These are phyloP conservation scores for Chirona hameri DNA, from an alignment of 2,888 invertebrate species.

Conservation along the genomic window DNA sequence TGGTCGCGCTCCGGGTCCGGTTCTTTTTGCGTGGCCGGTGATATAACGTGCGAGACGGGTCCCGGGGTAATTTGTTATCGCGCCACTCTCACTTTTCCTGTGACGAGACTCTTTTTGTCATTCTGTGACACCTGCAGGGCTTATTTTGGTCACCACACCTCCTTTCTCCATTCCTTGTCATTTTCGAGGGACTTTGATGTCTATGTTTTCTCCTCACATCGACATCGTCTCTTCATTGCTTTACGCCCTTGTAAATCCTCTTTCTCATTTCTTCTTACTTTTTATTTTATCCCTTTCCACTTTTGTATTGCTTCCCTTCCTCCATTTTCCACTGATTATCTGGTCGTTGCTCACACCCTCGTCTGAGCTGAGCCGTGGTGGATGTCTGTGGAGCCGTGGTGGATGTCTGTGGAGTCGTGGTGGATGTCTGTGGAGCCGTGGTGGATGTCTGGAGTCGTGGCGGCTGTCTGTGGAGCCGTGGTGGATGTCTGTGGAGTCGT, in stretches of 20 bases:
- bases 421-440: too few species aligned
- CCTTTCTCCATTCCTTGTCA: not conserved
- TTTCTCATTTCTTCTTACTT: not conserved
- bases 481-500: too few species aligned
- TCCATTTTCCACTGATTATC: not conserved
- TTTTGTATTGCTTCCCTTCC: not conserved
- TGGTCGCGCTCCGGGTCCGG: not conserved
- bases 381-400: too few species aligned
- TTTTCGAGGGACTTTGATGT: too few species aligned
- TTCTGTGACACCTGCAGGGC: not conserved
- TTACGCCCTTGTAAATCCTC: not conserved
- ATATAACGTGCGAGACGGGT: not conserved
- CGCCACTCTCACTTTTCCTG: not conserved
- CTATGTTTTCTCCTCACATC: too few species aligned
- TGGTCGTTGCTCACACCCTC: too few species aligned
- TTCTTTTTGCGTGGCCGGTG: not conserved
- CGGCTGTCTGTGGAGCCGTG: too few species aligned
- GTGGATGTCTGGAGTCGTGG: too few species aligned
- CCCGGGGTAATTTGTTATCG: not conserved
- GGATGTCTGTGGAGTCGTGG: too few species aligned
- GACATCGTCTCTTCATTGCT: not conserved
- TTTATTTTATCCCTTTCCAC: not conserved
- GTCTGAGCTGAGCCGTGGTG: too few species aligned
- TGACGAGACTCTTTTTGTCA: constrained; percentile 3
- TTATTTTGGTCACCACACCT: not conserved